Conservation (phyloP, 2,113 vertebrate genomes). For the Acrocephalus kingi region DNA sequence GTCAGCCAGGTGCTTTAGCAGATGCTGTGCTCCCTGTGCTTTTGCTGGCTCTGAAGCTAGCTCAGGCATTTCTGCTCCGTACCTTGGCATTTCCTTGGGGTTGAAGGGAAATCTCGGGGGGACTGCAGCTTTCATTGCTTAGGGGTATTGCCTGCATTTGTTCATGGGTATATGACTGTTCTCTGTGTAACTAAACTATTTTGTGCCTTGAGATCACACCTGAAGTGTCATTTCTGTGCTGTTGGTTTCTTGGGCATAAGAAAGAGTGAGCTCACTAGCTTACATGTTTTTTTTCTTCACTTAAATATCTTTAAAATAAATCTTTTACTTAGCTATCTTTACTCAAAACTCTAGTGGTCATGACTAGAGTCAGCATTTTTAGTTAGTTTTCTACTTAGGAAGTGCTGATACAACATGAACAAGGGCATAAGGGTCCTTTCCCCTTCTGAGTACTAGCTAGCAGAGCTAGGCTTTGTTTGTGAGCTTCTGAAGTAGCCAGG, state of each 20-base stretch:
- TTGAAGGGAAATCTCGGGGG: not conserved
- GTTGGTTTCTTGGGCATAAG: not conserved
- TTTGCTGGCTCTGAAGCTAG: not conserved
- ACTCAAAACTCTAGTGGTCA: not conserved
- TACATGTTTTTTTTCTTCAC: not conserved
- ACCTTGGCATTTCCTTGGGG: not conserved
- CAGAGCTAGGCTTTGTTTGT: constrained; percentile 6
- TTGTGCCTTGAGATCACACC: not conserved
- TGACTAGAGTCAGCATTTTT: constrained; percentile 27
- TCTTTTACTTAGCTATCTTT: not conserved
- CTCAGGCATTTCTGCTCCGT: not conserved
- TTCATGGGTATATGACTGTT: not conserved
- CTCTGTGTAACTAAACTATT: not conserved
- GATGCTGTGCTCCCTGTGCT: not conserved
- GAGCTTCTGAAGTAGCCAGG: constrained; percentile 36
- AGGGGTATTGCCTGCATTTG: not conserved
- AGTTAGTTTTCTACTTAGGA: constrained; percentile 13
- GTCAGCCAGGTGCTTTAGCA: not conserved
- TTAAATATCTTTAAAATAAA: not conserved
- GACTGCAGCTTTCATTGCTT: not conserved
- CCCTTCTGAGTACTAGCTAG: not conserved
- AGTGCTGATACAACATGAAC: not conserved
- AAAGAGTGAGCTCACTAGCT: not conserved
- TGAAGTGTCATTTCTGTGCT: not conserved
- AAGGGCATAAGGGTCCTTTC: constrained; percentile 1